Evolutionary conservation across 2,888 invertebrate species (phyloP), one percentile per base, ranked within the genome.

Genomic region (Eremobia ochroleuca): DNA sequence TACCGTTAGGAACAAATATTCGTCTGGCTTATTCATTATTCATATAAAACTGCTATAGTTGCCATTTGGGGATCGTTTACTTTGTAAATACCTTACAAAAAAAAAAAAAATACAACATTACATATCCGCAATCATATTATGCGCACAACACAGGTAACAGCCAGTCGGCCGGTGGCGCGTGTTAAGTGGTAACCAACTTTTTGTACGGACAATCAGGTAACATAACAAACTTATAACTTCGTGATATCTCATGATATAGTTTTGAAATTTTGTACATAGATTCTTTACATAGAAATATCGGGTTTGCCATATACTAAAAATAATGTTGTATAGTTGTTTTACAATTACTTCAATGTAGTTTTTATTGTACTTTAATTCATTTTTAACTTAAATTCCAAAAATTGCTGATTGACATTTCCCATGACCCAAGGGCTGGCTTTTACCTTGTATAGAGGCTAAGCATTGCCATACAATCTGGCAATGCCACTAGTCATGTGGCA

Each of bases 21-120:
- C 69, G 86, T 84, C 84, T 84, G 59, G 82, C 79, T 84, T 81
- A 85, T 88, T 88, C 64, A 88, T 85, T 89, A 87, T 88, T 85
- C 83, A 89, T 81, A 59, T 79, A 69, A 69, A 68, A 66, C 74
- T 79, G 72, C 72, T 77, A 49, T 72, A 73, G 76, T 82, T 82
- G 43, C 70, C 74, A 74, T 82, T 82, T 64, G 43, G 46, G 71
- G 21, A 70, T 64, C 37, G 37, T 46, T 82, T 82, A 58, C 61
- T 46, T 73, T 40, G 46, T 31, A 66, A 49, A 67, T 34, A 66
- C 28, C 15, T 46, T 37, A 80, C n/a, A n/a, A n/a, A n/a, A n/a
- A n/a, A n/a, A n/a, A n/a, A n/a, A n/a, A n/a, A n/a, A n/a, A n/a
- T n/a, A n/a, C n/a, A n/a, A n/a, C n/a, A n/a, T n/a, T n/a, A n/a